A percentile compares a stretch with the other conserved stretches of the same genome.
Evolutionary conservation across 1,140 invertebrate genomes (phyloP).

Genomic region (Tetramorium alpestre): DNA sequence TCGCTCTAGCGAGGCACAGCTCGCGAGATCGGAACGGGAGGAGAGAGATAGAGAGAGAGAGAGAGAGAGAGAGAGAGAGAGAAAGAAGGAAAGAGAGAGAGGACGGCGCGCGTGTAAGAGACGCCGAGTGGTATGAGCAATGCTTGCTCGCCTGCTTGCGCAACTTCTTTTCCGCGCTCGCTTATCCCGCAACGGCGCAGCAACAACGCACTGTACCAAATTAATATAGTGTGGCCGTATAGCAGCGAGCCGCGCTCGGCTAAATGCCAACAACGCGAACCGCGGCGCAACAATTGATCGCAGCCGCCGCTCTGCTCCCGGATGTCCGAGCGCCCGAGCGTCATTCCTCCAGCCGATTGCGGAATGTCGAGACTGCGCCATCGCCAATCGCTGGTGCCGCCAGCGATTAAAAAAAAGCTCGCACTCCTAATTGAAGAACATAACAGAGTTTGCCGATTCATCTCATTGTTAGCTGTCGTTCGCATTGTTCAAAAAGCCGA

Average conservation of each 20-base stretch:
- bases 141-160: conserved; percentile 63
- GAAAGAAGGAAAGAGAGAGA: not conserved
- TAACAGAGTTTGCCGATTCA: too few species aligned
- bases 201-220: conserved; percentile 70
- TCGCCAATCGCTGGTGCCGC: not conserved
- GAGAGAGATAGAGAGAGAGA: conserved; percentile 13
- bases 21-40: conserved; percentile 24
- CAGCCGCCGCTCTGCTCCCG: conserved; percentile 47
- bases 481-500: not conserved
- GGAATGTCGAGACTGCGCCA: not conserved
- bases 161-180: conserved; percentile 73
- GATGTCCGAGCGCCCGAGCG: conserved; percentile 66
- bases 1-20: conserved; percentile 51
- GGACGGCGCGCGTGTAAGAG: conserved; percentile 43
- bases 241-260: conserved; percentile 54
- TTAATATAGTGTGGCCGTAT: conserved; percentile 63
- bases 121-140: conserved; percentile 50
- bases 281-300: conserved; percentile 70
- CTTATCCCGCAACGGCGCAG: conserved; percentile 58
- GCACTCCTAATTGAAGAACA: not conserved
- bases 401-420: not conserved
- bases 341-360: conserved; percentile 9
- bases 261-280: conserved; percentile 70
- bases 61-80: not conserved
- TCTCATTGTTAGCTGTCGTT: not conserved